Evolutionary conservation across 2,797 vertebrate genomes (phyloP).

Genomic region (Acipenser oxyrinchus): DNA sequence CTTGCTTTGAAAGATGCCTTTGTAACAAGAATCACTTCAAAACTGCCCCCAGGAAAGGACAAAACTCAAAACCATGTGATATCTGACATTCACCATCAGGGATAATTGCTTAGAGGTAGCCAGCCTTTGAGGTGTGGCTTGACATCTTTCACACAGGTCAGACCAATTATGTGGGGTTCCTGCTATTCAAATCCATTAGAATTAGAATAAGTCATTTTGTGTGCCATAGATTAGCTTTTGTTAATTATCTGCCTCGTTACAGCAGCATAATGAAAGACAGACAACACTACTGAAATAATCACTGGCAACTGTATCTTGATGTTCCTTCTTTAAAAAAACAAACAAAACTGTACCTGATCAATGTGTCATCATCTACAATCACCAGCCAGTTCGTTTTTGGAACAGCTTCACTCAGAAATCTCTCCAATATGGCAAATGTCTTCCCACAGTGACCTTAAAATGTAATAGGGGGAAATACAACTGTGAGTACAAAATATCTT

Average conservation of each 20-base stretch:
- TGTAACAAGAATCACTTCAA: too few relatives aligned
- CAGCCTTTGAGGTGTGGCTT: too few relatives aligned
- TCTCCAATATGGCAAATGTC: constrained; percentile 90
- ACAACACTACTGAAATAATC: not conserved
- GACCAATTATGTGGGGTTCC: too few relatives aligned
- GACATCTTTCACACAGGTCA: too few relatives aligned
- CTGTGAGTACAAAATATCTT: not conserved
- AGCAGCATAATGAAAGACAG: not conserved
- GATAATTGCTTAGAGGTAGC: too few relatives aligned
- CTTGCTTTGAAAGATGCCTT: too few relatives aligned
- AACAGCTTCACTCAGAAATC: constrained; percentile 68
- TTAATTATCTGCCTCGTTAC: not conserved
- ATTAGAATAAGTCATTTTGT: too few relatives aligned
- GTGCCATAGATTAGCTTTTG: too few relatives aligned
- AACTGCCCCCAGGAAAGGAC: too few relatives aligned
- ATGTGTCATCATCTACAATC: constrained; percentile 88
- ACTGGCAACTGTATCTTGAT: not conserved
- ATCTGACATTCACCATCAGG: too few relatives aligned
- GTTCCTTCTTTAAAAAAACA: not conserved
- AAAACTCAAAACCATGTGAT: too few relatives aligned
- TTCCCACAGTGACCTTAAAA: constrained; percentile 90
- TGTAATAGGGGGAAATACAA: constrained; percentile 20
- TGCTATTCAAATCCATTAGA: too few relatives aligned
- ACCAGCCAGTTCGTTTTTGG: constrained; percentile 76
- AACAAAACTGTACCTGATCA: constrained; percentile 76